Conservation (phyloP, 2,888 invertebrate species). For the Pecten maximus region DNA sequence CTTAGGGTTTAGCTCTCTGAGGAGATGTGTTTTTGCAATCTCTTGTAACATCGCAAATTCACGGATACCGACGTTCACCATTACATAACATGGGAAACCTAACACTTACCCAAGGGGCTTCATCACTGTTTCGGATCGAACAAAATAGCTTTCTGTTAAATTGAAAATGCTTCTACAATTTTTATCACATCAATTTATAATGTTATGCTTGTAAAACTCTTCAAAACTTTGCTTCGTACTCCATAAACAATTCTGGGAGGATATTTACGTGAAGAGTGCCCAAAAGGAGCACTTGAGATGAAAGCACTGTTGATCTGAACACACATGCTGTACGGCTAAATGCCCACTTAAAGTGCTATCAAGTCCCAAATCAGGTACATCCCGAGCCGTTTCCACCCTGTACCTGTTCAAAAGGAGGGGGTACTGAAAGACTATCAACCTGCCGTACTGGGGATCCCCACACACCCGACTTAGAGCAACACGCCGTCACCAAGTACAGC, state of each 20-base stretch:
- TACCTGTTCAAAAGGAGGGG: neutral
- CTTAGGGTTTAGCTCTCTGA: constrained; percentile 26
- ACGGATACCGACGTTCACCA: constrained; percentile 9
- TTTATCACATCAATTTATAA: constrained; percentile 35
- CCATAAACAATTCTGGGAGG: constrained; percentile 26
- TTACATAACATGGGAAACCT: constrained; percentile 30
- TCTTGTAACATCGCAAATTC: constrained; percentile 31
- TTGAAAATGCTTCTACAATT: constrained; percentile 35
- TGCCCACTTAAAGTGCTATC: constrained; percentile 23
- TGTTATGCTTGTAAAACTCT: constrained; percentile 35
- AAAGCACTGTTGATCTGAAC: constrained; percentile 30
- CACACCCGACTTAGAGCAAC: neutral
- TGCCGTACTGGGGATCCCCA: neutral
- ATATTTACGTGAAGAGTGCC: constrained; percentile 10
- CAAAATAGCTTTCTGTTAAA: constrained; percentile 35
- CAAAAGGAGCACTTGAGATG: constrained; percentile 30
- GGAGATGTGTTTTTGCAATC: constrained; percentile 35
- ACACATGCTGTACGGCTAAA: constrained; percentile 32
- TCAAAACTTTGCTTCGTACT: constrained; percentile 21
- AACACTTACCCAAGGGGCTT: constrained; percentile 30
- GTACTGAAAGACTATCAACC: neutral
- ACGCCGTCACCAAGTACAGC: constrained; percentile 6
- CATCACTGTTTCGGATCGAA: constrained; percentile 29
- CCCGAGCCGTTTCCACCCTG: neutral
- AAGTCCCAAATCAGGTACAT: constrained; percentile 18